Evolutionary conservation across 2,797 vertebrate genomes (phyloP).

Genomic region (Hirundo rustica): DNA sequence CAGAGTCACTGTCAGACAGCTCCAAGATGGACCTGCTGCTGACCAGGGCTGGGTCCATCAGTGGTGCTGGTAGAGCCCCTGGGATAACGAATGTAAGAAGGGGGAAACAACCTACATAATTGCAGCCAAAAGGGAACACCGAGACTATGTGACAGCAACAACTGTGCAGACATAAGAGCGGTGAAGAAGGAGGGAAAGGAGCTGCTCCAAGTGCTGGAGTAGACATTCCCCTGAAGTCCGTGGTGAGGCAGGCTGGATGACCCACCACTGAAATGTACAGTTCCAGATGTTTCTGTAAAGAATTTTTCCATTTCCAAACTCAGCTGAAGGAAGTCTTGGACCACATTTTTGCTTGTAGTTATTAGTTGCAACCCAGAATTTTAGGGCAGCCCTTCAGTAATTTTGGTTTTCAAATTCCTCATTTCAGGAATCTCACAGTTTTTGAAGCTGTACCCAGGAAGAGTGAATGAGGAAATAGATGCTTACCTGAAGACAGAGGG

Average conservation of each 20-base stretch:
- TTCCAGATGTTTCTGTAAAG: neutral
- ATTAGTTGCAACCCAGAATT: neutral
- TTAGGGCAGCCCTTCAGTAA: neutral
- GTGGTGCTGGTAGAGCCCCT: rapidly evolving
- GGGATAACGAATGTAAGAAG: rapidly evolving
- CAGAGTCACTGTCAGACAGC: neutral
- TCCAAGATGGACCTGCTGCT: rapidly evolving
- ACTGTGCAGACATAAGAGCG: neutral
- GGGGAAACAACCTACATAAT: neutral
- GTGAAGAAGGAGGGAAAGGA: neutral
- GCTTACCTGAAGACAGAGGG: neutral
- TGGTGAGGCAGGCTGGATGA: neutral
- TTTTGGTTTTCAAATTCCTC: neutral
- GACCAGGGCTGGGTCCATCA: no score
- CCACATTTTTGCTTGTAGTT: neutral
- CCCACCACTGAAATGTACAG: neutral
- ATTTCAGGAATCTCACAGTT: neutral
- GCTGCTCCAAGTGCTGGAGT: rapidly evolving
- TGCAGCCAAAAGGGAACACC: neutral
- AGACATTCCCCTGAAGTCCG: rapidly evolving
- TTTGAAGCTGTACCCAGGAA: neutral
- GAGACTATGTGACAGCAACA: neutral
- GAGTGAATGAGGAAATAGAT: neutral
- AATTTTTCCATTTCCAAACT: neutral
- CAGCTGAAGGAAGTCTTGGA: neutral